These are phyloP conservation scores for Manis pentadactyla DNA, from an alignment of 2,797 vertebrate species.

Conservation along the genomic window DNA sequence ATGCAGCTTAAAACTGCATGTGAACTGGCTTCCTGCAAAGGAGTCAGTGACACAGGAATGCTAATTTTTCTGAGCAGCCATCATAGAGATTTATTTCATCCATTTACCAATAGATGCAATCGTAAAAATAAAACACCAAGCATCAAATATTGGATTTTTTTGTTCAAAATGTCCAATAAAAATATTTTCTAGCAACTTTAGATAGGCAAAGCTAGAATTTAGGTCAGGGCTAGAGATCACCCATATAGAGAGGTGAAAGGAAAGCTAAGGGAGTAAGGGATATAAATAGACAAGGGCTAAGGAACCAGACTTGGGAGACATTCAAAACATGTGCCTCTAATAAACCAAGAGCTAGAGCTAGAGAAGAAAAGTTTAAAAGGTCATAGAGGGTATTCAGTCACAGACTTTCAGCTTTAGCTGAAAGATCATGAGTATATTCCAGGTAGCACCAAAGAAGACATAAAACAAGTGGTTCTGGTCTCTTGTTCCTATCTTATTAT, in stretches of 20 bases:
- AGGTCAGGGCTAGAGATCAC: conserved; percentile 32
- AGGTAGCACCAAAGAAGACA: background rate
- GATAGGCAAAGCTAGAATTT: conserved; percentile 56
- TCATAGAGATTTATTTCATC: background rate
- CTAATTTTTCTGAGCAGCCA: background rate
- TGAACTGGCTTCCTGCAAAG: background rate
- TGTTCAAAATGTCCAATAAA: background rate
- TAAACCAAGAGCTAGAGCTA: background rate
- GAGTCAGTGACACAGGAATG: background rate
- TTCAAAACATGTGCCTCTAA: background rate
- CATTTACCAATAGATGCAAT: background rate
- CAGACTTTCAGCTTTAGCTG: background rate
- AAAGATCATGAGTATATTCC: background rate
- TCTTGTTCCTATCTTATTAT: conserved; percentile 14
- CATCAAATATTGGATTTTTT: background rate
- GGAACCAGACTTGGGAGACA: background rate
- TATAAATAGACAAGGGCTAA: conserved; percentile 49
- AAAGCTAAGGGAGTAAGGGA: background rate
- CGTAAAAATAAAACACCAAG: background rate
- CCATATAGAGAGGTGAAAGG: background rate
- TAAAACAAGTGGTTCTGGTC: background rate
- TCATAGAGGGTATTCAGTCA: background rate
- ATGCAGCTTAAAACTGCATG: background rate
- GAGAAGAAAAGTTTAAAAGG: conserved; percentile 46
- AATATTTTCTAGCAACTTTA: conserved; percentile 38